Percentiles rank a stretch among this genome's conserved stretches.
These are phyloP conservation scores for Epiblema foenella DNA, from an alignment of 2,888 invertebrate genomes.

Conservation along the genomic window DNA sequence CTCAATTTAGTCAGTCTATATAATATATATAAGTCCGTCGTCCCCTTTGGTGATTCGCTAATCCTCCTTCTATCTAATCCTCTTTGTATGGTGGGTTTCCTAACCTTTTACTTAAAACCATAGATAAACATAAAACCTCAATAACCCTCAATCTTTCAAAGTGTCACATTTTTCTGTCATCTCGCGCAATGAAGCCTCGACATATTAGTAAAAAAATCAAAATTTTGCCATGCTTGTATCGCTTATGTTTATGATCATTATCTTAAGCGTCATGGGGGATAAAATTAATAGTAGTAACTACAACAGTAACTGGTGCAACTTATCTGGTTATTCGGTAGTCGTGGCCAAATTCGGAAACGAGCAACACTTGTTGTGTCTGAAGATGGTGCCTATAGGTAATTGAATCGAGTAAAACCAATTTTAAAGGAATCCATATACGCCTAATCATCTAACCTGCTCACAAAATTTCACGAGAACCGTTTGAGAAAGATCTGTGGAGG, in stretches of 20 bases:
- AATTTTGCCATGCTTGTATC: constrained; percentile 19
- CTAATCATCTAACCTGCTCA: no score
- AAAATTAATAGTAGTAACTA: not conserved
- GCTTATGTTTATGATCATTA: not conserved
- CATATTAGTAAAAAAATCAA: constrained; percentile 10
- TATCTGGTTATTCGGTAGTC: constrained; percentile 59
- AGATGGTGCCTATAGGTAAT: constrained; percentile 61
- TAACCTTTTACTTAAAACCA: no score
- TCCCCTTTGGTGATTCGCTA: no score
- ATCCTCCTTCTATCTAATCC: no score
- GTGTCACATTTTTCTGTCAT: not conserved
- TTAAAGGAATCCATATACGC: no score
- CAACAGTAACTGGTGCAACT: constrained; percentile 48
- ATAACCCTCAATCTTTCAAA: not conserved
- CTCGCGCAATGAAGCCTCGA: not conserved
- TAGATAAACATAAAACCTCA: no score
- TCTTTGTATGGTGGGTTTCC: no score
- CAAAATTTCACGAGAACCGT: no score
- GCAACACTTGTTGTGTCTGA: constrained; percentile 65
- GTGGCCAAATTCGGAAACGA: constrained; percentile 69
- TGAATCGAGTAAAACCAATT: no score
- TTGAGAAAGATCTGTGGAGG: no score
- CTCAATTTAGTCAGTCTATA: no score
- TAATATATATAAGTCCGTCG: no score
- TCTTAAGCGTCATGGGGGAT: constrained; percentile 5